Conservation (phyloP, 2,888 invertebrate species). For the Halictus ligatus region DNA sequence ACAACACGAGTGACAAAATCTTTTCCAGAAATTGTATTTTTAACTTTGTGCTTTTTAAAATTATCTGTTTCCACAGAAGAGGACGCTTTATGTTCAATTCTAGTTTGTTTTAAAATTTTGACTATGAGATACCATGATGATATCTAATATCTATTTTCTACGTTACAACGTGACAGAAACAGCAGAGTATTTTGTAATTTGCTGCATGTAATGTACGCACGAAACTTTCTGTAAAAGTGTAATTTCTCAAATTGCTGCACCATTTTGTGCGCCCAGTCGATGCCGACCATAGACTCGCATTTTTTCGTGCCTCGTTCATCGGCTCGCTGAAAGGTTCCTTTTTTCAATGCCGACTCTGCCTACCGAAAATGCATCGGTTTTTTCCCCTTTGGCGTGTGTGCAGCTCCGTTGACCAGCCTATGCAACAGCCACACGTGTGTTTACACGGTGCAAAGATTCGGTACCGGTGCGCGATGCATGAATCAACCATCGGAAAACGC, state of each 20-base stretch:
- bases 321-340: background rate
- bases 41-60: no score
- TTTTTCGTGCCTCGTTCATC: background rate
- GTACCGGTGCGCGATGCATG: slow-evolving; percentile 3
- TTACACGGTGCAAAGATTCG: slow-evolving; percentile 4
- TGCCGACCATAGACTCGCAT: background rate
- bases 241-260: background rate
- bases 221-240: background rate
- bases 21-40: no score
- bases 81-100: no score
- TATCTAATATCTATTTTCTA: background rate
- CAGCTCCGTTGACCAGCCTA: slow-evolving; percentile 14
- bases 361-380: background rate
- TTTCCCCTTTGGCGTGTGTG: background rate
- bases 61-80: no score
- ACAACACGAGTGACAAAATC: no score
- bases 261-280: background rate
- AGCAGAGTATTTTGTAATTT: background rate
- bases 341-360: background rate
- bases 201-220: background rate
- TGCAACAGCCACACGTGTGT: slow-evolving; percentile 8
- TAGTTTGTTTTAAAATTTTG: background rate
- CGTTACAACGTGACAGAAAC: background rate
- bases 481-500: slow-evolving; percentile 3
- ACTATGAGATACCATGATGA: background rate